A percentile compares a stretch with the other conserved stretches of the same genome.
Evolutionary conservation across 2,797 vertebrate genomes (phyloP).

Genomic region (Eulemur coronatus): DNA sequence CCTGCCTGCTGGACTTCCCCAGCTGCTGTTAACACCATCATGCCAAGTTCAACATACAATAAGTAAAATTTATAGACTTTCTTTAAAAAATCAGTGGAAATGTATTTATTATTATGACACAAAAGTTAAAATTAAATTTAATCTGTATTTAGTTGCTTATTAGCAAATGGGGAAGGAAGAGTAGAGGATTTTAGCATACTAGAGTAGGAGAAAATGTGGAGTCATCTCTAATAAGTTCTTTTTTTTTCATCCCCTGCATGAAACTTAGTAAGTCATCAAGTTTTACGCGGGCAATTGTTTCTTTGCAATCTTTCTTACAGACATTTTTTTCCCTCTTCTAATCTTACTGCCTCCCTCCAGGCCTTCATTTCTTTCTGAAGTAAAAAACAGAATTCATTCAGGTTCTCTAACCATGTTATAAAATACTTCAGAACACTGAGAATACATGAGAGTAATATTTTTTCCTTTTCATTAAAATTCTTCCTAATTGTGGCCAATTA

Average conservation of each 20-base stretch:
- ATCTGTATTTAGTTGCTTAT: neutral
- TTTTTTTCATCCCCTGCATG: neutral
- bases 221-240: neutral
- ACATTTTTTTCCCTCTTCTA: neutral
- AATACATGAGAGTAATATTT: neutral
- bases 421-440: neutral
- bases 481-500: neutral
- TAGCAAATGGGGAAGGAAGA: neutral
- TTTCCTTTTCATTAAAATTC: neutral
- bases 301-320: neutral
- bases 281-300: neutral
- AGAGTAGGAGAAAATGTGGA: neutral
- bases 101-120: neutral
- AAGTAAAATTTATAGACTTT: neutral
- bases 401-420: neutral
- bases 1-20: neutral
- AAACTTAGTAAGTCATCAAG: neutral
- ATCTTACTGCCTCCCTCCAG: neutral
- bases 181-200: neutral
- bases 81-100: neutral
- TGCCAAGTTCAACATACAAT: neutral
- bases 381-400: neutral
- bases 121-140: conserved; percentile 16
- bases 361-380: neutral
- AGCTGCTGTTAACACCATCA: neutral